Evolutionary conservation across 2,797 vertebrate genomes (phyloP), one percentile per base, ranked within the genome.

Genomic region (Phoeniculus purpureus): DNA sequence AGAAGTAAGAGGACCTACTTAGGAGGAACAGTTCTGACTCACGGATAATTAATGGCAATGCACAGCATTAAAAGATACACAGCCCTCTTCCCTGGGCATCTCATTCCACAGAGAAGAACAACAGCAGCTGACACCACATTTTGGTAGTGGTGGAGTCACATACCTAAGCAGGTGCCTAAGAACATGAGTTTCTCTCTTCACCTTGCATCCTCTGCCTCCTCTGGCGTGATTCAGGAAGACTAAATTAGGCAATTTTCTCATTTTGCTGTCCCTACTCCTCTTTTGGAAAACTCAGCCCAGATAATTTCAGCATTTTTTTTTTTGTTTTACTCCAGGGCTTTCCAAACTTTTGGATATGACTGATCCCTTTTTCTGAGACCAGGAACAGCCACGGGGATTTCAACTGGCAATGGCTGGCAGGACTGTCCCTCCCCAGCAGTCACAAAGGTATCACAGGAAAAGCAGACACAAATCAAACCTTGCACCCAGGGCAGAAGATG

Each of bases 21-120:
- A 83, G 73, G 31, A 92, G 23, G 81, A 92, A 70, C 21, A 70
- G 60, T 81, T 75, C 78, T 80, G 91, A 77, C 72, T 61, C 78
- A 83, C 19, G 55, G 93, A 75, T 93, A 80, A 89, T 87, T 87
- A 85, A 87, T 59, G 45, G 48, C n/a, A 86, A 72, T 74, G 58
- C 32, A 50, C 2, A 4, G 32, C 77, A 74, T 74, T 74, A 88
- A 68, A 85, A 86, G 54, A 77, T 16, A 40, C 12, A 51, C 15
- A 81, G 43, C 23, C 16, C 7, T 84, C 74, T 74, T 58, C 85
- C 48, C 37, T 40, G 29, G 40, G 29, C 51, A 73, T 90, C 84
- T 74, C 10, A 51, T 67, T 76, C n/a, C 72, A 74, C 0, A 58
- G 29, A 91, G 47, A 72, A 58, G 5, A 85, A 55, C 43, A 70